Evolutionary conservation across 2,797 vertebrate genomes (phyloP).

Genomic region (Pelobates cultripes): DNA sequence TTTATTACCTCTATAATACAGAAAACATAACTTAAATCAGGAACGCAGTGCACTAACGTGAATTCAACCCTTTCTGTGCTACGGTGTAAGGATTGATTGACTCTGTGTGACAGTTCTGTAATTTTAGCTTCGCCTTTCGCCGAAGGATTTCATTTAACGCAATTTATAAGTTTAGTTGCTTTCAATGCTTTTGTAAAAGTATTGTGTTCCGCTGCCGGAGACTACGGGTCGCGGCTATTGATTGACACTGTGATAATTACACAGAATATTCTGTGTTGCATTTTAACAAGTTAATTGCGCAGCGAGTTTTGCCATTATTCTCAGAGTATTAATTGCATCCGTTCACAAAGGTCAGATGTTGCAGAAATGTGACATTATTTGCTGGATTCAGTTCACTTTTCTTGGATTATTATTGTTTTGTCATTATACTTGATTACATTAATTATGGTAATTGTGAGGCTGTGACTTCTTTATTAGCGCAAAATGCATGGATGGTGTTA

Average conservation of each 20-base stretch:
- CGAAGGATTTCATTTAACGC: neutral
- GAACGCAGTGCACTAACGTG: too few species aligned
- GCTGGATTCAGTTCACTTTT: neutral
- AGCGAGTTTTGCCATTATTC: conserved; percentile 27
- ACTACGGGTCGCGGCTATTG: conserved; percentile 2
- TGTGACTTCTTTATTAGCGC: conserved; percentile 7
- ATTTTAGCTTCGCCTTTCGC: neutral
- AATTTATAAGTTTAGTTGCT: neutral
- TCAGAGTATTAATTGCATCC: conserved; percentile 21
- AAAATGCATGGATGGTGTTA: neutral
- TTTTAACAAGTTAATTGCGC: conserved; percentile 26
- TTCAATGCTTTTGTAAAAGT: neutral
- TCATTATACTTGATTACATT: conserved; percentile 15
- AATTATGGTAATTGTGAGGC: conserved; percentile 37
- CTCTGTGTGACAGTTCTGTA: too few species aligned
- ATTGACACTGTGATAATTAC: conserved; percentile 17
- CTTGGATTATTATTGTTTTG: conserved; percentile 40
- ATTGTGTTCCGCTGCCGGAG: neutral
- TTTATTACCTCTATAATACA: too few species aligned
- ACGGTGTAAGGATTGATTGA: neutral
- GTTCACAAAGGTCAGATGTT: conserved; percentile 28
- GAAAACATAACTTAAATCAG: too few species aligned
- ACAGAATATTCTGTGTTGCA: neutral
- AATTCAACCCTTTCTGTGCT: neutral
- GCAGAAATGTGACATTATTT: conserved; percentile 6